Evolutionary conservation across 2,888 invertebrate genomes (phyloP).

Genomic region (Microctonus brassicae): DNA sequence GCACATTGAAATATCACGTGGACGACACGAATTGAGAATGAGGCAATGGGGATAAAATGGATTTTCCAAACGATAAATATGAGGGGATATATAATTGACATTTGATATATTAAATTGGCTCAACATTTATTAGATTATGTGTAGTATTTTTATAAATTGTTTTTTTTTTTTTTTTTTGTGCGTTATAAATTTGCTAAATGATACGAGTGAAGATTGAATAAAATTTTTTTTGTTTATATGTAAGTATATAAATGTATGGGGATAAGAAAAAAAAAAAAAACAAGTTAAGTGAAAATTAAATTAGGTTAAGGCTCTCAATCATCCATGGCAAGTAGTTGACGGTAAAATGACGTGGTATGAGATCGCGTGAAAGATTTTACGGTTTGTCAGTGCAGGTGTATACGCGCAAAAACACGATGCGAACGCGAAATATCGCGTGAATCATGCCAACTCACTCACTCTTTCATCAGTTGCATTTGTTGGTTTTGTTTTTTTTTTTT

Average conservation of each 20-base stretch:
- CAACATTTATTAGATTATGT: too few species aligned
- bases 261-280: too few species aligned
- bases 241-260: background rate
- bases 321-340: constrained; percentile 35
- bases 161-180: too few species aligned
- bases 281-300: constrained; percentile 33
- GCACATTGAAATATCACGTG: constrained; percentile 13
- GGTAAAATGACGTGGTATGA: constrained; percentile 32
- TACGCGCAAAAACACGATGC: constrained; percentile 40
- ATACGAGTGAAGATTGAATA: too few species aligned
- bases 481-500: constrained; percentile 7
- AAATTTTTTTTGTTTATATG: too few species aligned
- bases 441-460: constrained; percentile 44
- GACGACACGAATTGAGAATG: constrained; percentile 27
- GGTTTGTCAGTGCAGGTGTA: constrained; percentile 47
- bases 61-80: background rate
- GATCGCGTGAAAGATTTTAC: constrained; percentile 43
- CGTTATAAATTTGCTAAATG: too few species aligned
- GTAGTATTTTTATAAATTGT: too few species aligned
- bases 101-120: background rate
- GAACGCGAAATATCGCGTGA: constrained; percentile 46
- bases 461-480: constrained; percentile 1
- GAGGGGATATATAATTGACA: background rate
- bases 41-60: constrained; percentile 18
- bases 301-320: constrained; percentile 32